Conservation (phyloP, 2,888 invertebrate genomes). For the Tetragnatha montana region DNA sequence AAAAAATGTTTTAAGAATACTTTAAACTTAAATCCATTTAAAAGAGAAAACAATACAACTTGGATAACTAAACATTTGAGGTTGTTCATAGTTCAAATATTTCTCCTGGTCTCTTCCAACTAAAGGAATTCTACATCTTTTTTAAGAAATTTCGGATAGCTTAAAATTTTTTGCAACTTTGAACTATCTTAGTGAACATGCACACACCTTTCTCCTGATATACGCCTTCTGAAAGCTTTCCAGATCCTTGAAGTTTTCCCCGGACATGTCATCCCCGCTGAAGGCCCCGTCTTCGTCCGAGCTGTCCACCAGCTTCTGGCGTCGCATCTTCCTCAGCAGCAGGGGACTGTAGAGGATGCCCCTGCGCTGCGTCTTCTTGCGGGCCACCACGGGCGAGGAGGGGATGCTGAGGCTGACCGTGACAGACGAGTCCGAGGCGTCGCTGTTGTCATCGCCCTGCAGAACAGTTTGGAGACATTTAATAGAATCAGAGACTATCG, state of each 20-base stretch:
- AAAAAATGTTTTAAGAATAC: too few relatives aligned
- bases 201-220: slow-evolving; percentile 87
- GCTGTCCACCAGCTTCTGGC: slow-evolving; percentile 73
- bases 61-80: too few relatives aligned
- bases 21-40: too few relatives aligned
- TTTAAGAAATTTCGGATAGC: too few relatives aligned
- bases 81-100: too few relatives aligned
- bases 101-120: too few relatives aligned
- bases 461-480: too few relatives aligned
- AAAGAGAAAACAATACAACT: too few relatives aligned
- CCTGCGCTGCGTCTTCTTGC: slow-evolving; percentile 65
- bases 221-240: slow-evolving; percentile 95
- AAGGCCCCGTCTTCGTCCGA: slow-evolving; percentile 75
- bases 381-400: slow-evolving; percentile 71
- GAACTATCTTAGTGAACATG: not conserved
- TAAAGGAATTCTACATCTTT: too few relatives aligned
- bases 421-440: slow-evolving; percentile 49
- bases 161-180: too few relatives aligned
- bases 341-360: slow-evolving; percentile 86
- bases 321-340: slow-evolving; percentile 81
- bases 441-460: slow-evolving; percentile 47
- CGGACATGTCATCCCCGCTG: slow-evolving; percentile 73
- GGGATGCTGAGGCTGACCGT: slow-evolving; percentile 72
- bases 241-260: slow-evolving; percentile 86
- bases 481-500: too few relatives aligned